These are phyloP conservation scores for Epizoanthus stellaris DNA, from an alignment of 92 coral and sea anemone species.

Conservation along the genomic window DNA sequence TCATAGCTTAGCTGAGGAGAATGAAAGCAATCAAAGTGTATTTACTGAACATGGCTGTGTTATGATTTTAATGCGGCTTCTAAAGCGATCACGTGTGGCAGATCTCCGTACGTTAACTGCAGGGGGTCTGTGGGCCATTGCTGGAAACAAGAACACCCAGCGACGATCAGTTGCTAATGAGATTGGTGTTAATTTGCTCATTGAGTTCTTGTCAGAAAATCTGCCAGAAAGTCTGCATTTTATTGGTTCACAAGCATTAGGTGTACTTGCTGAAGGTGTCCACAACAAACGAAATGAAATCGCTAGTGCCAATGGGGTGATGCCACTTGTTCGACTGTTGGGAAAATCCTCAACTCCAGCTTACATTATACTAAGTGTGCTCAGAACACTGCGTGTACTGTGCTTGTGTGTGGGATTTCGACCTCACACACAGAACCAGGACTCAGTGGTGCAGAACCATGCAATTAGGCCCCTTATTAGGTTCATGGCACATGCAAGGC, in stretches of 20 bases:
- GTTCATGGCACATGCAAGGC: slow-evolving; percentile 85
- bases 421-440: slow-evolving; percentile 87
- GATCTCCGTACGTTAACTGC: slow-evolving; percentile 85
- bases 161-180: slow-evolving; percentile 85
- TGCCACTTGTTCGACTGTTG: slow-evolving; percentile 89
- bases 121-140: slow-evolving; percentile 98
- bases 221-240: slow-evolving; percentile 84
- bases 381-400: slow-evolving; percentile 85
- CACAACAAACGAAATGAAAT: slow-evolving; percentile 92
- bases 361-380: slow-evolving; percentile 81
- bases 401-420: slow-evolving; percentile 86
- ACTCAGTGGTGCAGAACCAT: slow-evolving; percentile 74
- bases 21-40: slow-evolving; percentile 80
- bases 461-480: slow-evolving; percentile 82
- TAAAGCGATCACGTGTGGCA: slow-evolving; percentile 83
- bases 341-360: slow-evolving; percentile 83
- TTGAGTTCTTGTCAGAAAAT: slow-evolving; percentile 91
- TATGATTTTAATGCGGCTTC: slow-evolving; percentile 86
- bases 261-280: slow-evolving; percentile 90
- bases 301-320: slow-evolving; percentile 83
- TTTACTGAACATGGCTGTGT: slow-evolving; percentile 93
- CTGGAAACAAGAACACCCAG: slow-evolving; percentile 82
- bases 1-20: slow-evolving; percentile 81
- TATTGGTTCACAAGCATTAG: slow-evolving; percentile 94
- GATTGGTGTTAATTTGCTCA: slow-evolving; percentile 83